A percentile compares a stretch with the other conserved stretches of the same genome.
Evolutionary conservation across 2,113 vertebrate species (phyloP).

Genomic region (Neofelis nebulosa): DNA sequence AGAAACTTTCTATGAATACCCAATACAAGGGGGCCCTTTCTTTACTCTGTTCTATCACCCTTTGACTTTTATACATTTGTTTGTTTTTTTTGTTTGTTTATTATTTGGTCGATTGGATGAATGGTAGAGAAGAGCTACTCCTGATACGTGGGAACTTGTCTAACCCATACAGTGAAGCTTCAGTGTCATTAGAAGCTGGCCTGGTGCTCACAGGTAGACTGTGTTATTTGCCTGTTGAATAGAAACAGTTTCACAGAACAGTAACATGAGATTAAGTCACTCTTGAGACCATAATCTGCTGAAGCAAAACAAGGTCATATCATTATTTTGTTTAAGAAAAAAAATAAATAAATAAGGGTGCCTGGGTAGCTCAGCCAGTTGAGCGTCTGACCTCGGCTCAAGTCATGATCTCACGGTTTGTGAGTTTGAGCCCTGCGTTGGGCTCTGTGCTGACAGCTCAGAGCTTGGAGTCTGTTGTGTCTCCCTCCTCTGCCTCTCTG

Average conservation of each 20-base stretch:
- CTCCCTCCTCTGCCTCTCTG: too few species aligned
- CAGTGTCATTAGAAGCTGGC: not conserved
- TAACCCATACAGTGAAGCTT: not conserved
- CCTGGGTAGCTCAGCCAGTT: too few species aligned
- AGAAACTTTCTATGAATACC: not conserved
- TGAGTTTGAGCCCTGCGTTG: too few species aligned
- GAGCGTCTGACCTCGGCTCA: too few species aligned
- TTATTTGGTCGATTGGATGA: not conserved
- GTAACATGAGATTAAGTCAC: not conserved
- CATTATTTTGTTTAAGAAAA: not conserved
- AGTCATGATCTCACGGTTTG: too few species aligned
- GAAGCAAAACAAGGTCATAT: not conserved
- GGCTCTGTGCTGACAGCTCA: too few species aligned
- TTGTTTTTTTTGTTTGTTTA: not conserved
- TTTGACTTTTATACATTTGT: not conserved
- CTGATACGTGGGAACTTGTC: not conserved
- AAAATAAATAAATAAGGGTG: too few species aligned
- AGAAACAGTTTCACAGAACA: not conserved
- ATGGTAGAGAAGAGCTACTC: not conserved
- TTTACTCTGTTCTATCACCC: not conserved
- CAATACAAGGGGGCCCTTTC: not conserved
- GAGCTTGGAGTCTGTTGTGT: too few species aligned
- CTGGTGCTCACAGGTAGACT: not conserved
- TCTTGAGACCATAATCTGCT: not conserved
- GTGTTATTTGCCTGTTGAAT: not conserved